Conservation (phyloP, 2,888 invertebrate genomes). For the Anodontia alba region DNA sequence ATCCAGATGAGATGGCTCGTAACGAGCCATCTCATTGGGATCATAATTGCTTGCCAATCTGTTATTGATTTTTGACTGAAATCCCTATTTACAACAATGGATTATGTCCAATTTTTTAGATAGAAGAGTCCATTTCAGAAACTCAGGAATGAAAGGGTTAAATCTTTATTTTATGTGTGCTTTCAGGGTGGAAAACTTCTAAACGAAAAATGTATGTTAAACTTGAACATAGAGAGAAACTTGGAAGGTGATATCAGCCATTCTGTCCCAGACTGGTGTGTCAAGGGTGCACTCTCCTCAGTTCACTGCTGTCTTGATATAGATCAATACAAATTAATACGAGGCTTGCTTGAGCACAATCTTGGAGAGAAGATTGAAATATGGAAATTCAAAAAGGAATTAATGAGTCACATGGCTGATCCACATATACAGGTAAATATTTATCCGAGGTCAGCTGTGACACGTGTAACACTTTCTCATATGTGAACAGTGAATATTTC, state of each 20-base stretch:
- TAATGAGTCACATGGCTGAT: constrained; percentile 85
- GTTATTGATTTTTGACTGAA: no score
- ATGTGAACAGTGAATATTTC: not conserved
- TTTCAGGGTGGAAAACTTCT: constrained; percentile 85
- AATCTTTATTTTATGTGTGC: no score
- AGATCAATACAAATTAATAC: constrained; percentile 93
- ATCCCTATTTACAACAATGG: no score
- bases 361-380: constrained; percentile 92
- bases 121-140: no score
- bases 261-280: constrained; percentile 91
- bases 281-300: constrained; percentile 92
- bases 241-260: constrained; percentile 88
- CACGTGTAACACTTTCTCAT: not conserved
- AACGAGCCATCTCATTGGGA: no score
- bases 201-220: constrained; percentile 90
- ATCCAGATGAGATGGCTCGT: no score
- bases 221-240: constrained; percentile 93
- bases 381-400: constrained; percentile 77
- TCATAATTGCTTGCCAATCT: no score
- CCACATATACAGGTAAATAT: constrained; percentile 82
- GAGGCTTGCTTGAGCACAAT: constrained; percentile 95
- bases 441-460: no score
- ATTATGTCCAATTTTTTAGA: no score
- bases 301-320: constrained; percentile 93
- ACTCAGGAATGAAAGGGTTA: no score